Conservation (phyloP, 2,888 invertebrate species). For the Nymphalis c-album region DNA sequence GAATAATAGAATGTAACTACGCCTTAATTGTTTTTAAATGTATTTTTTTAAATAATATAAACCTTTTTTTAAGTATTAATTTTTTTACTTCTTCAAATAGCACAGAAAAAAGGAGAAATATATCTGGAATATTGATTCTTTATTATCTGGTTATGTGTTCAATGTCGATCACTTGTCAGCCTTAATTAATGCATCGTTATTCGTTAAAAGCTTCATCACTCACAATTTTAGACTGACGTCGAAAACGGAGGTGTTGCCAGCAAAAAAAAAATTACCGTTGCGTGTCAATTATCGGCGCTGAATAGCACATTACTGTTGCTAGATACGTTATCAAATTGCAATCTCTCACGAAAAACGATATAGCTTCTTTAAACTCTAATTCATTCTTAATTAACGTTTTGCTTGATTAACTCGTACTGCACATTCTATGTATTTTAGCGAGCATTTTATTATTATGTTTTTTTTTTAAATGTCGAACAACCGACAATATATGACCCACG, state of each 20-base stretch:
- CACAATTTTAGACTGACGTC: constrained; percentile 2
- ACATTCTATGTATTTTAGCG: background rate
- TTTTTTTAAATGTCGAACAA: background rate
- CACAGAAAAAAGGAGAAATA: too few species aligned
- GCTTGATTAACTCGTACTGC: background rate
- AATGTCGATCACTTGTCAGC: background rate
- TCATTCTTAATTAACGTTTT: constrained; percentile 21
- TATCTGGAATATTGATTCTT: too few species aligned
- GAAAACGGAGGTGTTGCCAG: constrained; percentile 15
- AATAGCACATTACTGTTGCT: constrained; percentile 27
- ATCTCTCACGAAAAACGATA: constrained; percentile 34
- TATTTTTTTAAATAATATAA: too few species aligned
- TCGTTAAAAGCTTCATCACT: constrained; percentile 15
- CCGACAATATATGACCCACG: too few species aligned
- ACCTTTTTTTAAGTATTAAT: background rate
- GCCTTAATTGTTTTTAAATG: too few species aligned
- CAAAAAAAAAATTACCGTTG: constrained; percentile 24
- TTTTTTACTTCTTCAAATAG: background rate
- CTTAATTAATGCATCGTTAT: constrained; percentile 1
- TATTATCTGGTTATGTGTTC: background rate
- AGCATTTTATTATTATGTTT: too few species aligned
- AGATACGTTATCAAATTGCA: constrained; percentile 32
- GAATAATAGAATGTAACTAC: too few species aligned
- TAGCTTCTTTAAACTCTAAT: constrained; percentile 22
- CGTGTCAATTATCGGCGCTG: constrained; percentile 29